phyloP scores from a whole-genome alignment of 2,888 invertebrate genomes.

The Beris morrisii region DNA sequence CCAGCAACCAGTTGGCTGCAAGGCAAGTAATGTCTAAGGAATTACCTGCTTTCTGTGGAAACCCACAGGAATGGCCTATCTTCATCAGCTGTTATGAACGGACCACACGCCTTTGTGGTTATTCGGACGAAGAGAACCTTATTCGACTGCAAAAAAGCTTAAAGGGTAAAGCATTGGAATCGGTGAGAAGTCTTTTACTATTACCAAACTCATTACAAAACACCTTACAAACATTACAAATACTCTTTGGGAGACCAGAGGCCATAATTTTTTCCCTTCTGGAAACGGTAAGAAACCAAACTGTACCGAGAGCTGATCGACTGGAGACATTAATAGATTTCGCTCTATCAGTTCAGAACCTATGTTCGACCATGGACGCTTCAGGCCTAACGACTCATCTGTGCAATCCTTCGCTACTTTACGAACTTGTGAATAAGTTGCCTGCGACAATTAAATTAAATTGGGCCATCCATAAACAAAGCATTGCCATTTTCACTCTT shows the following conservation, averaged over 20 bases:
- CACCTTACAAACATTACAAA: too few species aligned
- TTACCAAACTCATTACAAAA: slow-evolving; percentile 6
- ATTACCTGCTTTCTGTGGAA: background rate
- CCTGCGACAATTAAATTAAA: too few species aligned
- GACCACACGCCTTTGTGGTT: background rate
- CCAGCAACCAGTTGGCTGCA: background rate
- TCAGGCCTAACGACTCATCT: slow-evolving; percentile 17
- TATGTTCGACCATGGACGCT: slow-evolving; percentile 35
- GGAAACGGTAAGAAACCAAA: too few species aligned
- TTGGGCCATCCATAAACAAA: too few species aligned
- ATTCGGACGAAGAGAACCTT: background rate
- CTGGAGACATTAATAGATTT: background rate
- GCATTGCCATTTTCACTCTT: too few species aligned
- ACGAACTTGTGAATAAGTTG: too few species aligned
- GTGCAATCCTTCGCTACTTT: slow-evolving; percentile 33
- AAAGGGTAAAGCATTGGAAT: slow-evolving; percentile 11
- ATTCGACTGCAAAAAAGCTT: background rate
- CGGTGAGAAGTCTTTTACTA: slow-evolving; percentile 26
- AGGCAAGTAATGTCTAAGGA: slow-evolving; percentile 15
- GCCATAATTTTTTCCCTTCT: too few species aligned
- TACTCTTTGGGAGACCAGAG: too few species aligned
- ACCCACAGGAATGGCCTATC: background rate
- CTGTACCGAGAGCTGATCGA: too few species aligned
- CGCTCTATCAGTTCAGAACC: slow-evolving; percentile 35
- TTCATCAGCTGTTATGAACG: background rate